A percentile compares a stretch with the other conserved stretches of the same genome.
phyloP scores from a whole-genome alignment of 2,888 invertebrate genomes.

The Philhelius pedissequus region DNA sequence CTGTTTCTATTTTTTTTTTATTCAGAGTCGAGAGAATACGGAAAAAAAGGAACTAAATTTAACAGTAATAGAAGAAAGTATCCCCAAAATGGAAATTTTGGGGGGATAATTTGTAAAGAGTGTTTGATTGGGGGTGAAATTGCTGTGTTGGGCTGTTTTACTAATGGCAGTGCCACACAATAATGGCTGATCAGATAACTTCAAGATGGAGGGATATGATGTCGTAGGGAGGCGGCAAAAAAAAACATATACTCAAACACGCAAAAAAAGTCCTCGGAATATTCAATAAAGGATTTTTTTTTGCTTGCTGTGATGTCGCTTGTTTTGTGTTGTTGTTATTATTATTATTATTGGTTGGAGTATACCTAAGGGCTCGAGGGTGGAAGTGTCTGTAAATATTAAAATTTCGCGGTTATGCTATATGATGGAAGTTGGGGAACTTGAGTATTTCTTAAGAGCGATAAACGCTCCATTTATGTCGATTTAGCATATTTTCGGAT shows the following conservation, averaged over 20 bases:
- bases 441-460: slow-evolving; percentile 61
- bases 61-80: slow-evolving; percentile 63
- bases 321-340: slow-evolving; percentile 1
- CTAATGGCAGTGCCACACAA: slow-evolving; percentile 22
- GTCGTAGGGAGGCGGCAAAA: not conserved
- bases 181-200: slow-evolving; percentile 26
- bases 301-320: not conserved
- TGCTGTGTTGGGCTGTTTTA: slow-evolving; percentile 62
- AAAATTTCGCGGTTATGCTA: slow-evolving; percentile 56
- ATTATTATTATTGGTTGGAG: not conserved
- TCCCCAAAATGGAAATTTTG: slow-evolving; percentile 61
- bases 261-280: slow-evolving; percentile 52
- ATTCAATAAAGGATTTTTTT: slow-evolving; percentile 62
- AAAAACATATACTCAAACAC: not conserved
- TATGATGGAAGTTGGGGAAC: slow-evolving; percentile 19
- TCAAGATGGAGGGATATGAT: not conserved
- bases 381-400: slow-evolving; percentile 50
- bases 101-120: slow-evolving; percentile 66
- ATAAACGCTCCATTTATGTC: slow-evolving; percentile 68
- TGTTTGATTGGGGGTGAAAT: slow-evolving; percentile 64
- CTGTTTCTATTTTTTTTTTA: not conserved
- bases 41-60: slow-evolving; percentile 11
- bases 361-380: not conserved
- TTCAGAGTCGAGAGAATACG: not conserved
- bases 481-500: slow-evolving; percentile 68